A percentile compares a stretch with the other conserved stretches of the same genome.
phyloP scores from a whole-genome alignment of 2,888 invertebrate species.

The Aspidiotus rigidus region DNA sequence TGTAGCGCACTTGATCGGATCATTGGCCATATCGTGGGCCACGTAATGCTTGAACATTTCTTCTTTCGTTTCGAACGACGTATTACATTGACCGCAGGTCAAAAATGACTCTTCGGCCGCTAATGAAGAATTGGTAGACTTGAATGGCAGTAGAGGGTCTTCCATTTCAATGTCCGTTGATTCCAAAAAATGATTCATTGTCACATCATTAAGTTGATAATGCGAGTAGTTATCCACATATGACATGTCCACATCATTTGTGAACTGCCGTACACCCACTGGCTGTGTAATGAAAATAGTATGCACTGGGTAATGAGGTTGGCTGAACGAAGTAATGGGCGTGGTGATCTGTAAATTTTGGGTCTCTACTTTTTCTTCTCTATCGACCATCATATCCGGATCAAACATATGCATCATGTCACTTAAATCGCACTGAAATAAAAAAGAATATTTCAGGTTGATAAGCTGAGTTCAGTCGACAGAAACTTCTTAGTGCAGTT shows the following conservation, averaged over 20 bases:
- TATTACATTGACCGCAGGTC: neutral
- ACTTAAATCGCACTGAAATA: no score
- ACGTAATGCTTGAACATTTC: neutral
- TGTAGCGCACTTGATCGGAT: neutral
- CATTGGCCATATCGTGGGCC: neutral
- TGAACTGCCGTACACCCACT: no score
- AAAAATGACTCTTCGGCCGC: neutral
- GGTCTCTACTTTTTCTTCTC: neutral
- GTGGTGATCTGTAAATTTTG: no score
- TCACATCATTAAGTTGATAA: neutral
- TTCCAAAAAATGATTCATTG: neutral
- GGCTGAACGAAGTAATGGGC: no score
- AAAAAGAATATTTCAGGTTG: no score
- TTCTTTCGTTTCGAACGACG: neutral
- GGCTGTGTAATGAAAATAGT: no score
- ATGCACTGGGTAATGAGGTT: no score
- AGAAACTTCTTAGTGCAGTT: no score
- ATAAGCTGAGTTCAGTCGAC: no score
- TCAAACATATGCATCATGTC: neutral
- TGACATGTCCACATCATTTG: neutral
- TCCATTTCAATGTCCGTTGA: neutral
- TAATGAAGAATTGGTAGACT: no score
- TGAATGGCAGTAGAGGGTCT: neutral
- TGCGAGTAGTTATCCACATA: neutral
- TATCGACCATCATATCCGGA: neutral